A percentile compares a stretch with the other conserved stretches of the same genome.
phyloP scores from a whole-genome alignment of 1,140 invertebrate genomes.

The Brachionus koreanus region DNA sequence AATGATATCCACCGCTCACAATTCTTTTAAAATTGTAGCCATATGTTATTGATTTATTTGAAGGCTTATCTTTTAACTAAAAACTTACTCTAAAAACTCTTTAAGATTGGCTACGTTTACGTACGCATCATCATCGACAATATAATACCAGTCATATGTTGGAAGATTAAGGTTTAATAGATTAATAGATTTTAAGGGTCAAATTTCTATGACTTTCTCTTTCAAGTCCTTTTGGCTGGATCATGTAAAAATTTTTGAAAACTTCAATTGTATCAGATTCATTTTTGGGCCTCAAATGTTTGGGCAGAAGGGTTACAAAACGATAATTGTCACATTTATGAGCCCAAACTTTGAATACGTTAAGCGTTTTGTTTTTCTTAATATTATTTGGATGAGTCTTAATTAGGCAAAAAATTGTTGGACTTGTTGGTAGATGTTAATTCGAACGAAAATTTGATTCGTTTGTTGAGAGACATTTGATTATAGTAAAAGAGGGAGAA shows the following conservation, averaged over 20 bases:
- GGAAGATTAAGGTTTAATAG: slow-evolving; percentile 49
- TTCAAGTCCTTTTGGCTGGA: background rate
- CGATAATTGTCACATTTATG: background rate
- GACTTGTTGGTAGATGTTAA: background rate
- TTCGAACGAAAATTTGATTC: background rate
- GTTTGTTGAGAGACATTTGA: background rate
- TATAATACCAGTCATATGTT: slow-evolving; percentile 80
- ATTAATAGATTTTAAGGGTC: background rate
- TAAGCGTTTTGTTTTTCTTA: background rate
- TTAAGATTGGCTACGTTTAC: slow-evolving; percentile 62
- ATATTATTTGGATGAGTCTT: background rate
- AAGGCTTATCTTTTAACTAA: slow-evolving; percentile 46
- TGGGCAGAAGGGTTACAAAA: background rate
- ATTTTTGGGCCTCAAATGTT: background rate
- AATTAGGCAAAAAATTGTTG: background rate
- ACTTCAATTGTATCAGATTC: background rate
- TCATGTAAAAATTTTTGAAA: background rate
- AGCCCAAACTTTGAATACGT: background rate
- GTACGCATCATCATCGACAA: slow-evolving; percentile 88
- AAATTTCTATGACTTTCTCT: background rate
- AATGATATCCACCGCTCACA: background rate
- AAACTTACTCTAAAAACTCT: too few species aligned
- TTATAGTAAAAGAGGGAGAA: background rate
- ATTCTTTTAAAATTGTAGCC: slow-evolving; percentile 21
- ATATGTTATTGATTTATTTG: slow-evolving; percentile 46